These are phyloP conservation scores for Pristiophorus japonicus DNA, from an alignment of 2,113 vertebrate species.

Conservation along the genomic window DNA sequence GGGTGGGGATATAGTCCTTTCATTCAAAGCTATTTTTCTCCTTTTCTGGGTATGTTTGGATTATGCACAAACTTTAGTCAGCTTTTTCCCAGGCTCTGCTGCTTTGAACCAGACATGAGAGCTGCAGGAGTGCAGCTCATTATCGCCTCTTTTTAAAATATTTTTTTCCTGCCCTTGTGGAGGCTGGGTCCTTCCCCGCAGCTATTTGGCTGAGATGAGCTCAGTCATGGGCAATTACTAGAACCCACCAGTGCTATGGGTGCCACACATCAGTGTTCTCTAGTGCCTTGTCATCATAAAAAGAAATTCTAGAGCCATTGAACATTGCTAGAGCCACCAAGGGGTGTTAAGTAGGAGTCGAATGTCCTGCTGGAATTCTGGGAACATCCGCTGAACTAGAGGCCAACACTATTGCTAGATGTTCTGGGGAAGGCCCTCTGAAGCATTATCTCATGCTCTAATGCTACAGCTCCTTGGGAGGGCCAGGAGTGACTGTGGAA, in stretches of 20 bases:
- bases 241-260: not conserved
- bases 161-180: not conserved
- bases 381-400: not conserved
- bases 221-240: not conserved
- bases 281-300: not conserved
- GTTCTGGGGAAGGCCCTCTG: not conserved
- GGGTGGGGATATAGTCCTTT: not conserved
- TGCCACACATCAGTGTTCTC: not conserved
- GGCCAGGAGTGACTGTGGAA: not conserved
- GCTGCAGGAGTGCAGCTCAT: not conserved
- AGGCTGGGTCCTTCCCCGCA: not conserved
- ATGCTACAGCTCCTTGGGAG: not conserved
- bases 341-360: not conserved
- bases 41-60: not conserved
- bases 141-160: not conserved
- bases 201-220: not conserved
- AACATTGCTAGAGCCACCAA: not conserved
- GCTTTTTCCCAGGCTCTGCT: not conserved
- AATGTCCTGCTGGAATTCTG: not conserved
- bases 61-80: not conserved
- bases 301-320: not conserved
- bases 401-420: not conserved
- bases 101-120: too few relatives aligned
- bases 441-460: not conserved
- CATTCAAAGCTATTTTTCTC: not conserved